phyloP scores from a whole-genome alignment of 2,113 vertebrate genomes.

The Nycticorax nycticorax region DNA sequence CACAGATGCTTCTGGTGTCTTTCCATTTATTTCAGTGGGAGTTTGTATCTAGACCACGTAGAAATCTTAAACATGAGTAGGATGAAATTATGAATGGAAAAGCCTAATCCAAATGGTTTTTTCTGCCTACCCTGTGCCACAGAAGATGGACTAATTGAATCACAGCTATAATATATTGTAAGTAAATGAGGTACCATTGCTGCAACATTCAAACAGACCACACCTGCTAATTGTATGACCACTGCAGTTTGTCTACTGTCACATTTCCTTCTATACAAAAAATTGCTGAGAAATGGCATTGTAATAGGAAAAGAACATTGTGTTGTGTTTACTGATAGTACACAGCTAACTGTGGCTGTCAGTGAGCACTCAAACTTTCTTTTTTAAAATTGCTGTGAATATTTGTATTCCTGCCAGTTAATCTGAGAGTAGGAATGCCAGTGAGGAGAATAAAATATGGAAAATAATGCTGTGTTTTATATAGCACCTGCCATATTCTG shows the following conservation, averaged over 20 bases:
- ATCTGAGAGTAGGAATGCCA: neutral
- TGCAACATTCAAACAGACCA: too few species aligned
- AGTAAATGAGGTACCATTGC: accelerated
- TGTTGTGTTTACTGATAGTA: neutral
- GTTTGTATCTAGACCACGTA: neutral
- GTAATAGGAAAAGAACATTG: neutral
- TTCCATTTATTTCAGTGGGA: neutral
- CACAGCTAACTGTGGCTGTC: neutral
- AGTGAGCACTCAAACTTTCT: neutral
- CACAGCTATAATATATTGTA: neutral
- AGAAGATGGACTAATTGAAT: neutral
- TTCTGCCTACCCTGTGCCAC: neutral
- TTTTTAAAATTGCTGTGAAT: neutral
- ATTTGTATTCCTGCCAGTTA: conserved; percentile 32
- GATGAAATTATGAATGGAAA: neutral
- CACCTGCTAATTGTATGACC: too few species aligned
- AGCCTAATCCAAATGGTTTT: neutral
- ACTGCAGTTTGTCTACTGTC: neutral
- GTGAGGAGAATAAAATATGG: conserved; percentile 11
- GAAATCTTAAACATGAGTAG: neutral
- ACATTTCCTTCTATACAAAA: neutral
- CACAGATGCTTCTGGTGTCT: neutral
- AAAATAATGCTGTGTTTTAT: conserved; percentile 54
- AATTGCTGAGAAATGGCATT: neutral
- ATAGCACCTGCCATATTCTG: conserved; percentile 15